These are phyloP conservation scores for Hypomecis atomaria DNA, from an alignment of 2,888 invertebrate genomes.

Conservation along the genomic window DNA sequence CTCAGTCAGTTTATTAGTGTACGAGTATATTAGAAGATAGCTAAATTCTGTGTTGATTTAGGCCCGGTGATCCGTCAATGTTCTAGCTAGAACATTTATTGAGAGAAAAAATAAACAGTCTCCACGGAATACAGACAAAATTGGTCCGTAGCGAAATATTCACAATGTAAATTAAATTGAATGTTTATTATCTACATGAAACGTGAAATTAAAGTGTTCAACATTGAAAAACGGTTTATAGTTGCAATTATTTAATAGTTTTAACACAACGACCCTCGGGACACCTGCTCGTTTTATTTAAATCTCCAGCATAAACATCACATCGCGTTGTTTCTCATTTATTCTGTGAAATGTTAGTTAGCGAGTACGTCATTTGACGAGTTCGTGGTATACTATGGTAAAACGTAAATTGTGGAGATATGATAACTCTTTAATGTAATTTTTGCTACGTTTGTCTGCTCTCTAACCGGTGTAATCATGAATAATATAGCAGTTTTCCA, in stretches of 20 bases:
- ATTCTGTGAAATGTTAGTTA: conserved; percentile 8
- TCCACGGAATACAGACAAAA: neutral
- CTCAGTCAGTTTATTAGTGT: neutral
- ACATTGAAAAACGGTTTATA: conserved; percentile 16
- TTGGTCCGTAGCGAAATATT: conserved; percentile 1
- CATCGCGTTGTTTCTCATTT: conserved; percentile 14
- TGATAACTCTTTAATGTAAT: neutral
- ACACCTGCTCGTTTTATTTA: conserved; percentile 30
- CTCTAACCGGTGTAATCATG: neutral
- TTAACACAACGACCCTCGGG: conserved; percentile 19
- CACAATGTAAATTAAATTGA: conserved; percentile 11
- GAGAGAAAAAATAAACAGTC: conserved; percentile 1
- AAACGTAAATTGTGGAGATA: neutral
- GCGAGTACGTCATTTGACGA: conserved; percentile 3
- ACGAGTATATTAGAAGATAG: conserved; percentile 1
- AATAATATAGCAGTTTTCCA: neutral
- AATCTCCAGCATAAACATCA: conserved; percentile 18
- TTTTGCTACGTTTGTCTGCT: neutral
- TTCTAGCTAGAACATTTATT: neutral
- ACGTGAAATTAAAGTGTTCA: conserved; percentile 13
- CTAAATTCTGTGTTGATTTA: conserved; percentile 18
- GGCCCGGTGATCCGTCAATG: conserved; percentile 20
- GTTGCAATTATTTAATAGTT: conserved; percentile 22
- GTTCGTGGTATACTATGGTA: neutral
- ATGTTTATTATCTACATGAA: conserved; percentile 18